These are phyloP conservation scores for Lepus townsendii DNA, from an alignment of 2,797 vertebrate species.

Conservation along the genomic window DNA sequence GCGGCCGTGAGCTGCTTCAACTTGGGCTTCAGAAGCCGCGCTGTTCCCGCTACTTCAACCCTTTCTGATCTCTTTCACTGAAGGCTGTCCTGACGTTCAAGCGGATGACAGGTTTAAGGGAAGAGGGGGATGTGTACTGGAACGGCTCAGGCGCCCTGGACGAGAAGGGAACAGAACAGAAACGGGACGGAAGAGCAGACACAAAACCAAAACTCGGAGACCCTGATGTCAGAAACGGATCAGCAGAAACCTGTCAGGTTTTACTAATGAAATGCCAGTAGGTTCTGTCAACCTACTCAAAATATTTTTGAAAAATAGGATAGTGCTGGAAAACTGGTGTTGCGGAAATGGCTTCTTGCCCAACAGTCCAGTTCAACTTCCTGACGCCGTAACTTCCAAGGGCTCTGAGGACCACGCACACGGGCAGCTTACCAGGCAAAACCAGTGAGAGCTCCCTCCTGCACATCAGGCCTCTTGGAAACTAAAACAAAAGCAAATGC, in stretches of 20 bases:
- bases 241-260: background rate
- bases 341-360: background rate
- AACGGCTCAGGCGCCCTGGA: background rate
- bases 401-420: background rate
- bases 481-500: background rate
- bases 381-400: background rate
- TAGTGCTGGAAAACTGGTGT: background rate
- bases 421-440: background rate
- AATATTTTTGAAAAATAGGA: background rate
- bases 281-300: accelerated
- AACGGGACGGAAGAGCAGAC: background rate
- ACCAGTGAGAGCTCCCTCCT: background rate
- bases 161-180: background rate
- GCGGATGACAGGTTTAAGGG: background rate
- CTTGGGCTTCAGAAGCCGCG: background rate
- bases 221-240: background rate
- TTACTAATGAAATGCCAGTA: background rate
- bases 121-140: too few relatives aligned
- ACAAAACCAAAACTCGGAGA: background rate
- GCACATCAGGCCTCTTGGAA: background rate
- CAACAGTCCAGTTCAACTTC: background rate
- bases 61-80: background rate
- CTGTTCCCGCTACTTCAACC: background rate
- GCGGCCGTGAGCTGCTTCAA: accelerated
- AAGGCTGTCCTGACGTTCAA: background rate